Conservation (phyloP, 2,888 invertebrate genomes). For the Drosophila fungiperda region DNA sequence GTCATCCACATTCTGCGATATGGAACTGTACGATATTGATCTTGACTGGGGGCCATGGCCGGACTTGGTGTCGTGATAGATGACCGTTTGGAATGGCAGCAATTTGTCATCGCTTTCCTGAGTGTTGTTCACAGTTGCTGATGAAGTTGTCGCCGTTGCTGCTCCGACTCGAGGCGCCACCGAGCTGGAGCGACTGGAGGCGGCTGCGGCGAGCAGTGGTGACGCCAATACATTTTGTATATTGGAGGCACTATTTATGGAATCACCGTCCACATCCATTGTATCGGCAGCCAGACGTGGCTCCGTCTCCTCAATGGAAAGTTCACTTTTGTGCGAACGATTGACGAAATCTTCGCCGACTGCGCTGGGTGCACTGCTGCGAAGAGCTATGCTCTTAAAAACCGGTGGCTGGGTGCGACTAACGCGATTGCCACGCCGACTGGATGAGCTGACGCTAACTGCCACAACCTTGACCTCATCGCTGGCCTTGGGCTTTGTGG, state of each 20-base stretch:
- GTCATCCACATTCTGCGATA: constrained; percentile 84
- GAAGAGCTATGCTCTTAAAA: constrained; percentile 28
- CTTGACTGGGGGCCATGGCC: constrained; percentile 84
- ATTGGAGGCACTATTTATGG: constrained; percentile 82
- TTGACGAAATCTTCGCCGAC: constrained; percentile 81
- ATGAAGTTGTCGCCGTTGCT: not conserved
- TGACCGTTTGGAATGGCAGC: constrained; percentile 86
- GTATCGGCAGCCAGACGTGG: constrained; percentile 85
- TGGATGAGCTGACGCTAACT: constrained; percentile 86
- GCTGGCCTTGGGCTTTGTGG: constrained; percentile 43
- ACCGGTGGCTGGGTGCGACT: constrained; percentile 41
- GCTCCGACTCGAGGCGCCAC: constrained; percentile 83
- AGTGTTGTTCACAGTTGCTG: constrained; percentile 18
- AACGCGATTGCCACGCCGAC: constrained; percentile 58
- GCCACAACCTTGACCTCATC: constrained; percentile 85
- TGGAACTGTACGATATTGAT: constrained; percentile 87
- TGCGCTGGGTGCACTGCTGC: constrained; percentile 56
- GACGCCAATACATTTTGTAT: constrained; percentile 84
- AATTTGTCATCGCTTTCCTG: constrained; percentile 69
- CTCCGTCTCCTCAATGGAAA: constrained; percentile 87
- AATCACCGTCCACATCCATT: constrained; percentile 71
- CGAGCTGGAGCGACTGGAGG: constrained; percentile 56
- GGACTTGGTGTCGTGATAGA: constrained; percentile 86
- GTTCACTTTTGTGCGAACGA: constrained; percentile 87
- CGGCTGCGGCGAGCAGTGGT: constrained; percentile 86